These are phyloP conservation scores for Uloborus diversus DNA, from an alignment of 1,140 invertebrate genomes.

Conservation along the genomic window DNA sequence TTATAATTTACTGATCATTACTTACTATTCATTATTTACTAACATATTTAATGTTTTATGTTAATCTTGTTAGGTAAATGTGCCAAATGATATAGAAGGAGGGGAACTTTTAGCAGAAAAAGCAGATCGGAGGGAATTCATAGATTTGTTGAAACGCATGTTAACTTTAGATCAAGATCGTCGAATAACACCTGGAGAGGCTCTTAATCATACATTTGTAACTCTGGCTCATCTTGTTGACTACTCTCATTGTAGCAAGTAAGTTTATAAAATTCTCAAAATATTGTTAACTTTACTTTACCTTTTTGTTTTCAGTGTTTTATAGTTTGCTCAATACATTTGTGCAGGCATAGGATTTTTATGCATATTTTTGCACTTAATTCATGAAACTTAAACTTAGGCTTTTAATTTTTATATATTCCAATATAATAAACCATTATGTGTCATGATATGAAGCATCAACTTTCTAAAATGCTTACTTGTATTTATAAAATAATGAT, in stretches of 20 bases:
- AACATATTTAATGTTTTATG: not conserved
- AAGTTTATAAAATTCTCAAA: constrained; percentile 57
- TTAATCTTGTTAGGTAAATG: constrained; percentile 92
- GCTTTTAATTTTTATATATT: too few species aligned
- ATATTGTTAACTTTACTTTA: not conserved
- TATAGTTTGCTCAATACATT: too few species aligned
- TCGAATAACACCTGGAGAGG: constrained; percentile 92
- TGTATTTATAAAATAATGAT: too few species aligned
- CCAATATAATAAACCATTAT: too few species aligned
- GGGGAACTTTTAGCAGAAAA: constrained; percentile 95
- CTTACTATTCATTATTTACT: not conserved
- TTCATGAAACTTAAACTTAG: not conserved
- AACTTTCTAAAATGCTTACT: too few species aligned
- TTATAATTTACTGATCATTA: not conserved
- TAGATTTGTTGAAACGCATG: constrained; percentile 96
- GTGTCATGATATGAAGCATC: too few species aligned
- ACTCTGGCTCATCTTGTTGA: constrained; percentile 91
- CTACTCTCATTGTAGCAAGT: constrained; percentile 82
- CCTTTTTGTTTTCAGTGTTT: not conserved
- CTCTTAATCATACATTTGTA: constrained; percentile 93
- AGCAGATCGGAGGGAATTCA: constrained; percentile 93
- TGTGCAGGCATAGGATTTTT: too few species aligned
- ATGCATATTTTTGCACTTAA: not conserved
- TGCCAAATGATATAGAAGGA: constrained; percentile 94
- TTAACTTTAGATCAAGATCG: constrained; percentile 96